Evolutionary conservation across 2,888 invertebrate species (phyloP).

Genomic region (Drosophila melanosoma): DNA sequence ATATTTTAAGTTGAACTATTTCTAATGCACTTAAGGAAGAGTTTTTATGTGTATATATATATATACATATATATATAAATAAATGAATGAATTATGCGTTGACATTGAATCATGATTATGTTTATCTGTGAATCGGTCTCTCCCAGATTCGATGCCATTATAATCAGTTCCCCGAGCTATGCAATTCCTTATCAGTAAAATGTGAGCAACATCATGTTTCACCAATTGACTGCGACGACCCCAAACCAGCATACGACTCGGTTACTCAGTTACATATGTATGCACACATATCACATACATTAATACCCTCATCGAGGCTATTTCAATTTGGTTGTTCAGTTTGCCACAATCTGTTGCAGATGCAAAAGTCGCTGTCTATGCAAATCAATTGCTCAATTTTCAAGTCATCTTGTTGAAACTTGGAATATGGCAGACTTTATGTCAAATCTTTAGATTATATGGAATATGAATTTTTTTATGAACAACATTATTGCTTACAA

Average conservation of each 20-base stretch:
- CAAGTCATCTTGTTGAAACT: neutral
- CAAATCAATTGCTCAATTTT: neutral
- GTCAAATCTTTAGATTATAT: no score
- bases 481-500: no score
- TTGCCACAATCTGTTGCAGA: no score
- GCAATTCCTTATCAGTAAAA: conserved; percentile 46
- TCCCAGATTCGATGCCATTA: conserved; percentile 14
- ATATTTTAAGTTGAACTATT: neutral
- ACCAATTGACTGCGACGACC: conserved; percentile 54
- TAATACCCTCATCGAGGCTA: neutral
- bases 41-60: neutral
- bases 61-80: neutral
- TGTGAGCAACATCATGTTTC: conserved; percentile 58
- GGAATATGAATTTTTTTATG: accelerated
- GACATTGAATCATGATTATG: conserved; percentile 15
- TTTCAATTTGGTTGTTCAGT: neutral
- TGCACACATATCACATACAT: neutral
- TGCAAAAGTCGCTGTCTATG: no score
- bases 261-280: conserved; percentile 5
- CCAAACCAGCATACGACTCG: conserved; percentile 39
- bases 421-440: neutral
- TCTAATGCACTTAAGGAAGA: neutral
- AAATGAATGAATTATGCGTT: conserved; percentile 2
- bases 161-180: conserved; percentile 60
- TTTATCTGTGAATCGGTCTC: conserved; percentile 8